Evolutionary conservation across 2,797 vertebrate species (phyloP).

Genomic region (Sebastes vulpes): DNA sequence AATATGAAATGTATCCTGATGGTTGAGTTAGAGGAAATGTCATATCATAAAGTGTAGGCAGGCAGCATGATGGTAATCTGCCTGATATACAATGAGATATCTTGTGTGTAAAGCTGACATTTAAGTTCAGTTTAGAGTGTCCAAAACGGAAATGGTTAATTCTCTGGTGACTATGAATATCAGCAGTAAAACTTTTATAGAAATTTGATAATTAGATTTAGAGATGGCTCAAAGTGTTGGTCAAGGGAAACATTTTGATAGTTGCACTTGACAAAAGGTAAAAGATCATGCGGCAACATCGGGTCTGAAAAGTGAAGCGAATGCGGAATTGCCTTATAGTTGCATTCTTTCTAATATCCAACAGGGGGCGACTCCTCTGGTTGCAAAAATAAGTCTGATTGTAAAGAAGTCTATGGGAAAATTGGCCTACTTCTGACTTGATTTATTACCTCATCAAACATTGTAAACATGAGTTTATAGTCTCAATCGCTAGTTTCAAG

Average conservation of each 20-base stretch:
- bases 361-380: no score
- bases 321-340: rapidly evolving
- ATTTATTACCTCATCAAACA: no score
- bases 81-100: neutral
- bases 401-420: no score
- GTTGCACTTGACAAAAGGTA: neutral
- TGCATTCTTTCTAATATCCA: no score
- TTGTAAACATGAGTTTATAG: no score
- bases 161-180: neutral
- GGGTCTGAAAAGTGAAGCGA: no score
- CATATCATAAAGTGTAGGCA: neutral
- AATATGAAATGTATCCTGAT: neutral
- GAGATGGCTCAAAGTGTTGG: neutral
- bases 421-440: rapidly evolving
- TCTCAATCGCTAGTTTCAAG: no score
- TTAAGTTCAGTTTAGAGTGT: neutral
- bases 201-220: neutral
- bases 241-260: neutral
- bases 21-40: neutral
- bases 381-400: no score
- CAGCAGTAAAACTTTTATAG: neutral
- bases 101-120: neutral
- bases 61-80: neutral
- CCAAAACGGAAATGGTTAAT: neutral
- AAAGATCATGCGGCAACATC: neutral